Conservation (phyloP, 2,113 vertebrate species). For the Struthio camelus region DNA sequence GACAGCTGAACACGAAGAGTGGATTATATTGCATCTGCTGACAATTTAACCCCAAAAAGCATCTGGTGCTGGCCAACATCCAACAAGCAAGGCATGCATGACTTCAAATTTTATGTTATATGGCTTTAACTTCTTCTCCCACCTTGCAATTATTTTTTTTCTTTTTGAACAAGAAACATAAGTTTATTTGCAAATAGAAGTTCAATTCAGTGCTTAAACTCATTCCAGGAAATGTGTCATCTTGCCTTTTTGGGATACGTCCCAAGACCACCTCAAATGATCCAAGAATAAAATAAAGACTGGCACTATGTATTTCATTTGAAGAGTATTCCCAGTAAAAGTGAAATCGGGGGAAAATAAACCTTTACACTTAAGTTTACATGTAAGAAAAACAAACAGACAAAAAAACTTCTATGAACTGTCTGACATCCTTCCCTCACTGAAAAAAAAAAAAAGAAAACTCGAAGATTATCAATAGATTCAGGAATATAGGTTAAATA, state of each 20-base stretch:
- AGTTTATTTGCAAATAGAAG: not conserved
- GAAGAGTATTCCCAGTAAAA: not conserved
- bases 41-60: slow-evolving; percentile 40
- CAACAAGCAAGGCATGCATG: not conserved
- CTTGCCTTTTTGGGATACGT: not conserved
- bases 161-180: not conserved
- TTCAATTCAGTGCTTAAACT: not conserved
- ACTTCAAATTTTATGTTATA: not conserved
- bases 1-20: not conserved
- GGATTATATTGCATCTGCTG: slow-evolving; percentile 26
- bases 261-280: not conserved
- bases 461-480: no score
- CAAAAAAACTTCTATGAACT: not conserved
- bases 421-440: not conserved
- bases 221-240: not conserved
- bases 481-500: no score
- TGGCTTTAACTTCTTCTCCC: not conserved
- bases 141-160: not conserved
- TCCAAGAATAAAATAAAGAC: not conserved
- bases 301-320: not conserved
- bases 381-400: not conserved
- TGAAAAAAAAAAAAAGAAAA: not conserved
- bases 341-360: not conserved
- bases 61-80: not conserved
- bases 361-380: not conserved